A percentile compares a stretch with the other conserved stretches of the same genome.
phyloP scores from a whole-genome alignment of 2,797 vertebrate species.

The Acrossocheilus wenchowensis region DNA sequence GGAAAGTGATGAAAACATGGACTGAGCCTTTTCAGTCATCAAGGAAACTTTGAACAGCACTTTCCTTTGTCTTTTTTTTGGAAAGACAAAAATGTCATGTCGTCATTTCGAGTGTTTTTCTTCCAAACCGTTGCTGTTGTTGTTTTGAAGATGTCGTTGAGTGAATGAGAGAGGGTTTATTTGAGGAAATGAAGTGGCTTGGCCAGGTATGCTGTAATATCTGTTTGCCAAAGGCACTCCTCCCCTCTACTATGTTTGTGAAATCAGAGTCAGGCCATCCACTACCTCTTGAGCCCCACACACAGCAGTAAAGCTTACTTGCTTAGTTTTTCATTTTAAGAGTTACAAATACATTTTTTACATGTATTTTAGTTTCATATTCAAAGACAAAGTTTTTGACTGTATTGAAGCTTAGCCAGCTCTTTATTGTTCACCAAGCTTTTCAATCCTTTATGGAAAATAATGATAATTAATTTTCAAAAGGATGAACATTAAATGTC shows the following conservation, averaged over 20 bases:
- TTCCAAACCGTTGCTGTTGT: slow-evolving; percentile 12
- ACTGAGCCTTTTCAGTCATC: slow-evolving; percentile 60
- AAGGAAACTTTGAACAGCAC: slow-evolving; percentile 62
- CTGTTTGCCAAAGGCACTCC: slow-evolving; percentile 52
- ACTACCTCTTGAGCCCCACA: slow-evolving; percentile 3
- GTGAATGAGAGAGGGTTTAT: slow-evolving; percentile 68
- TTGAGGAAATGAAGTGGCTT: slow-evolving; percentile 71
- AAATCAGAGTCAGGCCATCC: slow-evolving; percentile 12
- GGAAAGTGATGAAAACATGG: slow-evolving; percentile 68
- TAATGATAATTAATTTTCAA: not conserved
- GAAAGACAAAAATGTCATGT: slow-evolving; percentile 9
- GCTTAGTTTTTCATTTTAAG: not conserved
- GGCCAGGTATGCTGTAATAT: slow-evolving; percentile 65
- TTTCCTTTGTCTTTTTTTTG: slow-evolving; percentile 38
- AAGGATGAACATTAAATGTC: not conserved
- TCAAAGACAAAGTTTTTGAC: not conserved
- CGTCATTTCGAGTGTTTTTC: slow-evolving; percentile 44
- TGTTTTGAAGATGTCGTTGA: slow-evolving; percentile 1
- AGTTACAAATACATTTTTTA: not conserved
- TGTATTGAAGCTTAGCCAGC: not conserved
- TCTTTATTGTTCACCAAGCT: not conserved
- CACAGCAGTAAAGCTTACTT: not conserved
- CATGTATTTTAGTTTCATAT: not conserved
- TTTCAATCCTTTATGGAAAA: not conserved
- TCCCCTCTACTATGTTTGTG: slow-evolving; percentile 5